A percentile compares a stretch with the other conserved stretches of the same genome.
Evolutionary conservation across 53 echinoderm and acorn worm genomes (phyloP).

Genomic region (Apostichopus leukothele): DNA sequence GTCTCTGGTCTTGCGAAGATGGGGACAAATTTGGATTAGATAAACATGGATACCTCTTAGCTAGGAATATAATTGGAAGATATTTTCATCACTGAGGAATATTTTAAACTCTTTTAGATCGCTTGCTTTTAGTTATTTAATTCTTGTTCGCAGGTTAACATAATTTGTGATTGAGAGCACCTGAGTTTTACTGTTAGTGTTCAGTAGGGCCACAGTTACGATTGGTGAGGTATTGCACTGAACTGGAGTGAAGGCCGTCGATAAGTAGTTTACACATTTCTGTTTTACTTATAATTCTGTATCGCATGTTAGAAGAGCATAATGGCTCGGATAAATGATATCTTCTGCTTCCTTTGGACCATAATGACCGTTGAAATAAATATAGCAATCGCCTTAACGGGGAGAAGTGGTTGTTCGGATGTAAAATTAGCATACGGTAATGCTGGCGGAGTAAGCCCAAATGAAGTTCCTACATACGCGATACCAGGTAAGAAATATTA

Average conservation of each 20-base stretch:
- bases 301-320: not conserved
- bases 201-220: not conserved
- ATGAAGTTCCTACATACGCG: slow-evolving; percentile 68
- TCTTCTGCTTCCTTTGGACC: slow-evolving; percentile 29
- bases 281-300: not conserved
- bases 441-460: slow-evolving; percentile 67
- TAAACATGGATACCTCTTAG: slow-evolving; percentile 31
- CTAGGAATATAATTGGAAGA: slow-evolving; percentile 3
- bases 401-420: slow-evolving; percentile 31
- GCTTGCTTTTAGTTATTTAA: not conserved
- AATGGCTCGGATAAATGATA: slow-evolving; percentile 24
- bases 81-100: not conserved
- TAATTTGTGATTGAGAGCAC: not conserved
- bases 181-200: not conserved
- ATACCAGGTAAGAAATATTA: slow-evolving; percentile 54
- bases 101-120: not conserved
- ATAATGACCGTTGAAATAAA: slow-evolving; percentile 24
- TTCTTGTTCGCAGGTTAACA: not conserved
- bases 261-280: not conserved
- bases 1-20: not conserved
- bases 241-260: not conserved
- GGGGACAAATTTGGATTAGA: slow-evolving; percentile 40
- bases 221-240: not conserved
- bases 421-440: slow-evolving; percentile 28
- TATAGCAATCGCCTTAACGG: slow-evolving; percentile 43